Conservation (phyloP, 2,888 invertebrate genomes). For the Drosophila antonietae region DNA sequence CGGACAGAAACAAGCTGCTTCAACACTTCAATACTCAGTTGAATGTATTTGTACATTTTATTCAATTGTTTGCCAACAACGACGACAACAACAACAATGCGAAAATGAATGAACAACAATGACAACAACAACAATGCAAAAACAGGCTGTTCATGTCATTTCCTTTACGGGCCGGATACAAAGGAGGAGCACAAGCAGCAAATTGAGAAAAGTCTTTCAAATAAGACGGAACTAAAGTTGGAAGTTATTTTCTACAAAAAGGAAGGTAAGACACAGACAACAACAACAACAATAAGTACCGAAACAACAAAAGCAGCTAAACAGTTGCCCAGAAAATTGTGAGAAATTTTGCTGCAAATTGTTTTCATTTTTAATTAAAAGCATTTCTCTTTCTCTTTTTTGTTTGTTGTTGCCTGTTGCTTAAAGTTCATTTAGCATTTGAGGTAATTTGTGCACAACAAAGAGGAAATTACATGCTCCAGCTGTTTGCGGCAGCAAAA, state of each 20-base stretch:
- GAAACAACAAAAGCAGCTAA: slow-evolving; percentile 7
- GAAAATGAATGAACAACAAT: slow-evolving; percentile 31
- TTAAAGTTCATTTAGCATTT: slow-evolving; percentile 50
- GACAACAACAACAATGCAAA: slow-evolving; percentile 22
- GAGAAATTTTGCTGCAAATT: slow-evolving; percentile 60
- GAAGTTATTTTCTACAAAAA: slow-evolving; percentile 98
- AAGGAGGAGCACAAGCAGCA: slow-evolving; percentile 94
- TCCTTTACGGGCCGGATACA: slow-evolving; percentile 96
- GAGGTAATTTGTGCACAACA: slow-evolving; percentile 48
- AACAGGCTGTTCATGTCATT: slow-evolving; percentile 94
- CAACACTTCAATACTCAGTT: slow-evolving; percentile 77
- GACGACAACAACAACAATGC: slow-evolving; percentile 1
- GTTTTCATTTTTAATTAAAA: slow-evolving; percentile 72
- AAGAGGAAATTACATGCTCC: slow-evolving; percentile 54
- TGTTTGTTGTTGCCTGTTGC: background rate
- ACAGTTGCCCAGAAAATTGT: slow-evolving; percentile 18
- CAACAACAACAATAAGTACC: slow-evolving; percentile 5
- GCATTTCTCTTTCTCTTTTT: slow-evolving; percentile 7
- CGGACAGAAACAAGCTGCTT: slow-evolving; percentile 37
- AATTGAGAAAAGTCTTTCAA: slow-evolving; percentile 95
- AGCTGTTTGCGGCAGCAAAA: slow-evolving; percentile 17
- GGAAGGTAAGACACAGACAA: slow-evolving; percentile 88
- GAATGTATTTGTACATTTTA: slow-evolving; percentile 70
- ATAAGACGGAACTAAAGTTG: slow-evolving; percentile 95
- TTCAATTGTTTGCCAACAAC: slow-evolving; percentile 67